phyloP scores from a whole-genome alignment of 2,797 vertebrate species.

The Poeciliopsis turneri region DNA sequence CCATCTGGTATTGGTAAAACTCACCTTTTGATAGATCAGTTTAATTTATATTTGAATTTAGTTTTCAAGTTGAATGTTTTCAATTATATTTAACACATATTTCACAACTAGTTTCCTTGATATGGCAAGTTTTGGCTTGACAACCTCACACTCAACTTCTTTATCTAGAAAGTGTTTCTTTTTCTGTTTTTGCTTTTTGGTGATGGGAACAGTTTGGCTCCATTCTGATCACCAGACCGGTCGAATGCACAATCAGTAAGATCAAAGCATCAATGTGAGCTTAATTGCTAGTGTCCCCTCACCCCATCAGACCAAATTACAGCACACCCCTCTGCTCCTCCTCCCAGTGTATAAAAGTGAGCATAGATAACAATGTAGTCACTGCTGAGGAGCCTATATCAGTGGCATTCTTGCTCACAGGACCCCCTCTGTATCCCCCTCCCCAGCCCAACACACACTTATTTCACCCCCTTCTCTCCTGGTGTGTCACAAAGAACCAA shows the following conservation, averaged over 20 bases:
- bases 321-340: slow-evolving; percentile 3
- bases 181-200: slow-evolving; percentile 8
- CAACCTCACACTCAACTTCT: slow-evolving; percentile 1
- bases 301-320: slow-evolving; percentile 65
- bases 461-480: slow-evolving; percentile 11
- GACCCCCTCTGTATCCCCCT: background rate
- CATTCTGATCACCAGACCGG: slow-evolving; percentile 67
- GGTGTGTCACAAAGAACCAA: slow-evolving; percentile 60
- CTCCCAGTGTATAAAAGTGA: slow-evolving; percentile 72
- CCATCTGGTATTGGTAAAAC: slow-evolving; percentile 12
- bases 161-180: slow-evolving; percentile 48
- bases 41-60: slow-evolving; percentile 22
- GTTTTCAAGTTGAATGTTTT: slow-evolving; percentile 21
- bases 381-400: slow-evolving; percentile 66
- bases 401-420: slow-evolving; percentile 51
- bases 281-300: slow-evolving; percentile 75
- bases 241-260: slow-evolving; percentile 83
- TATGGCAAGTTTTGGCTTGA: slow-evolving; percentile 55
- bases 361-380: slow-evolving; percentile 76
- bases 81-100: slow-evolving; percentile 33
- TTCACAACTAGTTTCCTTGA: slow-evolving; percentile 22
- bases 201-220: slow-evolving; percentile 16
- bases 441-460: slow-evolving; percentile 30
- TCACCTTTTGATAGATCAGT: slow-evolving; percentile 8
- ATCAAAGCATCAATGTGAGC: slow-evolving; percentile 84